A percentile compares a stretch with the other conserved stretches of the same genome.
Conservation (phyloP, 2,888 invertebrate species). For the Tribolium freemani region DNA sequence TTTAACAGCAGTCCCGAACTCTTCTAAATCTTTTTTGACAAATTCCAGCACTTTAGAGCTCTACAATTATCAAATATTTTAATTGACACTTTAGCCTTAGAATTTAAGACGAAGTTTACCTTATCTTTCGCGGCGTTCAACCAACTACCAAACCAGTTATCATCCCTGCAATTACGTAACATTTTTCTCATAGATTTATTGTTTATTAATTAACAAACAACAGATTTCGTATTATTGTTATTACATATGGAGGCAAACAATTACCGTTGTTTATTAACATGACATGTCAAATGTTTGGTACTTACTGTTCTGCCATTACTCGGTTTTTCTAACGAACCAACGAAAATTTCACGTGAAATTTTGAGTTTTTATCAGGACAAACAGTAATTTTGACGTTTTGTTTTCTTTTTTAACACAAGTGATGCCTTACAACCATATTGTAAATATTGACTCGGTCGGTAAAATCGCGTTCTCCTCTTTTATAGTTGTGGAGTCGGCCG, state of each 20-base stretch:
- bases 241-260: slow-evolving; percentile 32
- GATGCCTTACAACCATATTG: slow-evolving; percentile 30
- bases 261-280: slow-evolving; percentile 4
- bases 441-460: slow-evolving; percentile 28
- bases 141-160: slow-evolving; percentile 67
- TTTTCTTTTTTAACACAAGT: slow-evolving; percentile 27
- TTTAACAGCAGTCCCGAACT: slow-evolving; percentile 80
- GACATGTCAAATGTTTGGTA: slow-evolving; percentile 8
- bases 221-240: slow-evolving; percentile 12
- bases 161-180: slow-evolving; percentile 52
- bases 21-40: slow-evolving; percentile 83
- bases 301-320: slow-evolving; percentile 43
- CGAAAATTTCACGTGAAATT: slow-evolving; percentile 36
- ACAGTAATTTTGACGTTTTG: slow-evolving; percentile 31
- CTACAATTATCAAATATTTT: slow-evolving; percentile 63
- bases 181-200: slow-evolving; percentile 1
- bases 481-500: not conserved
- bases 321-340: not conserved
- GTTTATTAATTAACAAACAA: slow-evolving; percentile 21
- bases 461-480: not conserved
- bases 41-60: slow-evolving; percentile 82
- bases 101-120: slow-evolving; percentile 53
- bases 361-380: slow-evolving; percentile 29
- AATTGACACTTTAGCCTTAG: not conserved
- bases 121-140: slow-evolving; percentile 67